These are phyloP conservation scores for Sinocyclocheilus anshuiensis DNA, from an alignment of 2,113 vertebrate genomes.

Conservation along the genomic window DNA sequence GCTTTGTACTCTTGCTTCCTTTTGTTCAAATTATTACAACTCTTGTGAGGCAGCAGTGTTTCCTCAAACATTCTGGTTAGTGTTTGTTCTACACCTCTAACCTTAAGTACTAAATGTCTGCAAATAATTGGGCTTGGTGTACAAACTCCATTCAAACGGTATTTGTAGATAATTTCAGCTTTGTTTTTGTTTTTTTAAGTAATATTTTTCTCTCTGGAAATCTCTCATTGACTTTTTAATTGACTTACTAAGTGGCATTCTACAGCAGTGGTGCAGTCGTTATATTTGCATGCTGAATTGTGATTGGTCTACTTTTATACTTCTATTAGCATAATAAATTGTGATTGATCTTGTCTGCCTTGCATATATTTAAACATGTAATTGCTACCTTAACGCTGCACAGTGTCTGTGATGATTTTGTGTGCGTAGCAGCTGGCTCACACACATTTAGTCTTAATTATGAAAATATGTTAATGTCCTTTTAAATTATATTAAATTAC, in stretches of 20 bases:
- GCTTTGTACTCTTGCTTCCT: slow-evolving; percentile 13
- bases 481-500: no score
- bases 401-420: background rate
- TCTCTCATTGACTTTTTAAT: background rate
- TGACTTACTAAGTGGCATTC: background rate
- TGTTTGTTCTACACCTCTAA: background rate
- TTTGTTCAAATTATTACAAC: slow-evolving; percentile 19
- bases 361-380: background rate
- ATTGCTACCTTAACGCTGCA: background rate
- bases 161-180: background rate
- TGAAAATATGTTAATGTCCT: no score
- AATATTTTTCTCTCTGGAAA: background rate
- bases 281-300: no score
- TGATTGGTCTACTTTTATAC: background rate
- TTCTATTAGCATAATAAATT: background rate
- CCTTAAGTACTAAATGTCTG: background rate
- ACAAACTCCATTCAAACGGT: background rate
- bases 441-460: background rate
- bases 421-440: background rate
- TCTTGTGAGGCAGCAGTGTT: background rate
- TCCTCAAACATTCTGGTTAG: background rate
- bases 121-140: background rate
- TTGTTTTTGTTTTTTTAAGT: background rate
- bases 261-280: background rate
- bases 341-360: background rate